phyloP scores from a whole-genome alignment of 35 echinoderm and acorn worm species.

The Ptychodera flava region DNA sequence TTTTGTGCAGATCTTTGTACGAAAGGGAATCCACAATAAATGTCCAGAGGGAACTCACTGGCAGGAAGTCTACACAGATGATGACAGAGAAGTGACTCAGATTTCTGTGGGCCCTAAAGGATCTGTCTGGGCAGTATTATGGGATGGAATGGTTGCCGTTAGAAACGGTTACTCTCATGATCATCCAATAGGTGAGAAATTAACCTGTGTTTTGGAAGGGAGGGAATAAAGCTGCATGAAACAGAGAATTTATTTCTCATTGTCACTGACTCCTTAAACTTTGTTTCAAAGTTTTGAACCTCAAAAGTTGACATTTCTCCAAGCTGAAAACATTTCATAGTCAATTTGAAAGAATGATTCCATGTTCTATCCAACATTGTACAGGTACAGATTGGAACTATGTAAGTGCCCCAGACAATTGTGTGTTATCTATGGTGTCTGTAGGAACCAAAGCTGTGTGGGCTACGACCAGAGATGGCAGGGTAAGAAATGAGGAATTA shows the following conservation, averaged over 20 bases:
- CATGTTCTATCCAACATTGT: too few species aligned
- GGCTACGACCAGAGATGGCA: slow-evolving; percentile 71
- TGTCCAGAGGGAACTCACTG: slow-evolving; percentile 76
- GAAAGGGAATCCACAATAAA: slow-evolving; percentile 61
- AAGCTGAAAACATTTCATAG: too few species aligned
- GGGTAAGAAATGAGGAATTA: too few species aligned
- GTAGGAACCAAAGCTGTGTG: slow-evolving; percentile 83
- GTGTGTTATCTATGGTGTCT: slow-evolving; percentile 36
- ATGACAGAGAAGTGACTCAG: slow-evolving; percentile 59
- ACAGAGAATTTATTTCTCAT: too few species aligned
- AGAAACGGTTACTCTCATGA: slow-evolving; percentile 82
- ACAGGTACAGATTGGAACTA: slow-evolving; percentile 75
- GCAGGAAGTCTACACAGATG: slow-evolving; percentile 51
- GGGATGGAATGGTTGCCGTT: slow-evolving; percentile 76
- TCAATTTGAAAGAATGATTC: too few species aligned
- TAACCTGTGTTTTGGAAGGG: too few species aligned
- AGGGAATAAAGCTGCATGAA: too few species aligned
- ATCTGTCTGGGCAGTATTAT: slow-evolving; percentile 88
- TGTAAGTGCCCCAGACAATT: slow-evolving; percentile 43
- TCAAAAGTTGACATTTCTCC: too few species aligned
- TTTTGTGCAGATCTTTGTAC: slow-evolving; percentile 48
- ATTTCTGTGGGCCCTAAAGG: slow-evolving; percentile 81
- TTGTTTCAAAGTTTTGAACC: too few species aligned
- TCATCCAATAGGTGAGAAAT: slow-evolving; percentile 69
- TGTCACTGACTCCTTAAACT: too few species aligned